A percentile compares a stretch with the other conserved stretches of the same genome.
Evolutionary conservation across 2,113 vertebrate genomes (phyloP).

Genomic region (Rhinoderma darwinii): DNA sequence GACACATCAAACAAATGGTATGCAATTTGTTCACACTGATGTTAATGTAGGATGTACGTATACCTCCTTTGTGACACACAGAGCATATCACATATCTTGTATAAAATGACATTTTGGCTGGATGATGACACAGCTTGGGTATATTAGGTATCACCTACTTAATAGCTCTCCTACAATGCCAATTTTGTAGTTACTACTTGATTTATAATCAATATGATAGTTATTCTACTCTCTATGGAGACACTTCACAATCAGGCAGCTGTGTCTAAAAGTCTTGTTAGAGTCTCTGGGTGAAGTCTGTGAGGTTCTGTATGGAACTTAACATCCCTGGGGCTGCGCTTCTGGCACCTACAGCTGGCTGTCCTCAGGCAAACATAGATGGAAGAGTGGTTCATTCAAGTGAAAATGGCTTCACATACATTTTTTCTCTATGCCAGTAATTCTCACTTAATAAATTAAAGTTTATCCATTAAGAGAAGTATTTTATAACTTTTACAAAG

Average conservation of each 20-base stretch:
- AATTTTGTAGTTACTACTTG: not conserved
- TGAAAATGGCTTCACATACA: slow-evolving; percentile 3
- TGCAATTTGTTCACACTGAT: not conserved
- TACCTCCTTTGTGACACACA: not conserved
- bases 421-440: not conserved
- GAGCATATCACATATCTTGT: not conserved
- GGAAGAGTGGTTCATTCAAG: not conserved
- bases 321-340: slow-evolving; percentile 1
- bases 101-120: not conserved
- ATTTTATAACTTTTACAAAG: not conserved
- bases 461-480: not conserved
- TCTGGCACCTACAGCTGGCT: slow-evolving; percentile 18
- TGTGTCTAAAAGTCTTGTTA: slow-evolving; percentile 16
- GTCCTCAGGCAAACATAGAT: not conserved
- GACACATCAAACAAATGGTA: not conserved
- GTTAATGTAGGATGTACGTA: not conserved
- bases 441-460: not conserved
- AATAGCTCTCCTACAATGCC: not conserved
- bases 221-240: not conserved
- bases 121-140: not conserved
- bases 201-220: not conserved
- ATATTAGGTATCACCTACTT: not conserved
- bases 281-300: not conserved
- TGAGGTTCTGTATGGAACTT: slow-evolving; percentile 9
- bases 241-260: not conserved